phyloP scores from a whole-genome alignment of 2,113 vertebrate genomes.

The Rhynchomys soricoides region DNA sequence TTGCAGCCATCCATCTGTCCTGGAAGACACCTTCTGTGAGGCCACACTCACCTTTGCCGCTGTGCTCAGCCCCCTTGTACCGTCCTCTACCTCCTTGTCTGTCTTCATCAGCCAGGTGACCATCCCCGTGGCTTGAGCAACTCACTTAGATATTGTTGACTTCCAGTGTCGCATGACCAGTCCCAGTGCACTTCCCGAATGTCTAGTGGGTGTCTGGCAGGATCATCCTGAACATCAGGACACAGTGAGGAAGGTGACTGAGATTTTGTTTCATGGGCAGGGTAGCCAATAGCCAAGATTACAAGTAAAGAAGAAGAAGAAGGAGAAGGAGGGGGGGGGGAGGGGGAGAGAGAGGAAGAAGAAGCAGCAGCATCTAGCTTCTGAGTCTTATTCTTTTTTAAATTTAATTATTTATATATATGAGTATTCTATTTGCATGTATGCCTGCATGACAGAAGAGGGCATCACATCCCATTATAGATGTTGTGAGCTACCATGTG shows the following conservation, averaged over 20 bases:
- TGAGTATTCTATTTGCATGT: not conserved
- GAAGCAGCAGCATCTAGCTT: too few species aligned
- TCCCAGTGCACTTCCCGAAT: not conserved
- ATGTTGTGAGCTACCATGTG: not conserved
- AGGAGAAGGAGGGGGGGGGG: too few species aligned
- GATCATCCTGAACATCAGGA: not conserved
- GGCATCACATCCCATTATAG: not conserved
- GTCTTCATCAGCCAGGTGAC: not conserved
- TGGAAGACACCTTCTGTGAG: not conserved
- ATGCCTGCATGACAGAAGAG: not conserved
- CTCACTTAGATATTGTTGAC: not conserved
- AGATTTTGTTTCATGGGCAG: not conserved
- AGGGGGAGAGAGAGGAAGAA: too few species aligned
- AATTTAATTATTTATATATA: not conserved
- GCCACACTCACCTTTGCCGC: not conserved
- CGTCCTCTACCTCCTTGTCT: not conserved
- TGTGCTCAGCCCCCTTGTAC: not conserved
- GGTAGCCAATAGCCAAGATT: not conserved
- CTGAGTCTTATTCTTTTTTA: not conserved
- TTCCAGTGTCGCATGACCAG: too few species aligned
- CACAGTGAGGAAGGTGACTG: not conserved
- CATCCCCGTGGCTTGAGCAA: not conserved
- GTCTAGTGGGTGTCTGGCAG: not conserved
- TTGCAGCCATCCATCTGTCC: not conserved
- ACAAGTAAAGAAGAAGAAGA: not conserved